Percentiles rank a stretch among this genome's conserved stretches.
These are phyloP conservation scores for Torymus aiolomorphi DNA, from an alignment of 2,888 invertebrate genomes.

Conservation along the genomic window DNA sequence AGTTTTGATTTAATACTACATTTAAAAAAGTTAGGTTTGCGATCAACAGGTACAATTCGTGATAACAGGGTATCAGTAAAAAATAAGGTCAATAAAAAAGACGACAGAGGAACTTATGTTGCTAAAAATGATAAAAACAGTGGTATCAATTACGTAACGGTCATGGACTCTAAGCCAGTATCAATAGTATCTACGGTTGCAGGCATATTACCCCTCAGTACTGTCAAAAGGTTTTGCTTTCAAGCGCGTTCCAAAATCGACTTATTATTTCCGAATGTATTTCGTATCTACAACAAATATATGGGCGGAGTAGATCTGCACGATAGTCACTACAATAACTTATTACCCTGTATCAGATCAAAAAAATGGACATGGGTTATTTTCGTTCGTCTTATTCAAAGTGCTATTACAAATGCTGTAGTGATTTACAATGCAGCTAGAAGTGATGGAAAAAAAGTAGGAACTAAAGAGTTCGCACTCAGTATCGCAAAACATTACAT, in stretches of 20 bases:
- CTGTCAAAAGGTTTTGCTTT: not conserved
- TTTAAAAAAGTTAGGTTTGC: constrained; percentile 21
- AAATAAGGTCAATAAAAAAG: constrained; percentile 21
- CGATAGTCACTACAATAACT: too few relatives aligned
- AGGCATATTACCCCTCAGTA: not conserved
- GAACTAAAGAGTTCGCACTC: not conserved
- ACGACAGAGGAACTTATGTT: constrained; percentile 12
- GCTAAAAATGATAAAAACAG: not conserved
- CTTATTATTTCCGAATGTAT: too few relatives aligned
- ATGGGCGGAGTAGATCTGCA: too few relatives aligned
- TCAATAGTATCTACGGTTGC: not conserved
- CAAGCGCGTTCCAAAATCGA: too few relatives aligned
- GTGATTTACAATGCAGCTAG: not conserved
- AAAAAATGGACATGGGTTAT: too few relatives aligned
- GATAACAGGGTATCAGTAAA: constrained; percentile 7
- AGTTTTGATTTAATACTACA: constrained; percentile 22
- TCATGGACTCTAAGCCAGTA: not conserved
- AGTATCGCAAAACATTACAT: not conserved
- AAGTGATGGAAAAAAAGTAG: constrained; percentile 4
- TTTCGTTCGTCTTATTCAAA: not conserved
- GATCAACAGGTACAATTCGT: constrained; percentile 15
- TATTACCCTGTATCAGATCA: too few relatives aligned
- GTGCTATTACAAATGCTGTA: not conserved
- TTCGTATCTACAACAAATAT: too few relatives aligned
- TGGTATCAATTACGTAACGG: constrained; percentile 6